phyloP scores from a whole-genome alignment of 2,113 vertebrate species.

The Microcebus griseorufus region DNA sequence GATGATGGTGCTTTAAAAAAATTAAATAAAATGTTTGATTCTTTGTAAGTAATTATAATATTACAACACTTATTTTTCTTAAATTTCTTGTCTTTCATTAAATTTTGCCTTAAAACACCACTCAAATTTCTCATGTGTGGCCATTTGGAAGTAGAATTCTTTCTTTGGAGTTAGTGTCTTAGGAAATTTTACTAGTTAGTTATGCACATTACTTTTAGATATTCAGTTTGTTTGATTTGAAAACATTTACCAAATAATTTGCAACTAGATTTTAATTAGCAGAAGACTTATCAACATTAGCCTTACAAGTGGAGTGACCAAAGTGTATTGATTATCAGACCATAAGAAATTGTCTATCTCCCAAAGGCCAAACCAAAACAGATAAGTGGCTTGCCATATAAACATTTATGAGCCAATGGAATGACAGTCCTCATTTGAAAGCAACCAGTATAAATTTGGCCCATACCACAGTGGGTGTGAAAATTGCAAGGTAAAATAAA shows the following conservation, averaged over 20 bases:
- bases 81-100: constrained; percentile 27
- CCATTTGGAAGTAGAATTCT: constrained; percentile 18
- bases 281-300: constrained; percentile 8
- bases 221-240: constrained; percentile 36
- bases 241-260: constrained; percentile 52
- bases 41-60: constrained; percentile 14
- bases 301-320: constrained; percentile 47
- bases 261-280: constrained; percentile 55
- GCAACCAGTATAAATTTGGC: constrained; percentile 68
- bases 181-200: neutral
- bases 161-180: neutral
- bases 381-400: constrained; percentile 54
- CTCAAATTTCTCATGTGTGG: neutral
- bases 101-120: neutral
- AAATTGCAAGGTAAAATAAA: constrained; percentile 78
- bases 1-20: neutral
- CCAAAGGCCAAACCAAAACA: constrained; percentile 58
- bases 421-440: constrained; percentile 60
- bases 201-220: neutral
- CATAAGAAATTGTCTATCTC: constrained; percentile 50
- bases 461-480: constrained; percentile 70
- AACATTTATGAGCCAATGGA: constrained; percentile 66
- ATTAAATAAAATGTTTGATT: neutral
- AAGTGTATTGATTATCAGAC: constrained; percentile 43
- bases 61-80: neutral